These are phyloP conservation scores for Lethenteron reissneri DNA, from an alignment of 2,113 vertebrate genomes.

Conservation along the genomic window DNA sequence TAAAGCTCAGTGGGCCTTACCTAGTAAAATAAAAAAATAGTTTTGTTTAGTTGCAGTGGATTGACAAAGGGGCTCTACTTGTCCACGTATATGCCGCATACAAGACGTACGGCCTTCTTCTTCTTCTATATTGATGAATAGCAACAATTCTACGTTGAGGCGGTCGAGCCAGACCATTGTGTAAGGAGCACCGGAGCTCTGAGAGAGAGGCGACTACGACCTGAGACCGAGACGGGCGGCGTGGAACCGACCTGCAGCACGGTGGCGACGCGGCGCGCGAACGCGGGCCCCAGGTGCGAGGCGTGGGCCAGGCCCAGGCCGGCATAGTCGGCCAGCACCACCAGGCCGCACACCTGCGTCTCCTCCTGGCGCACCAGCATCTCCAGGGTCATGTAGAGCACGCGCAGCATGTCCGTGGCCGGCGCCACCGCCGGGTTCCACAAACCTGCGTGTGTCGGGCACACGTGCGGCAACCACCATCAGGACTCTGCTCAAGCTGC, in stretches of 20 bases:
- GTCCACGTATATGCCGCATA: no score
- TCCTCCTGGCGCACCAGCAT: slow-evolving; percentile 92
- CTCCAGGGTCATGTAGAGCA: slow-evolving; percentile 81
- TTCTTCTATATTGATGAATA: no score
- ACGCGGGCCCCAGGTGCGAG: slow-evolving; percentile 84
- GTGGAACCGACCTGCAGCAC: slow-evolving; percentile 56
- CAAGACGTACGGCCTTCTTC: no score
- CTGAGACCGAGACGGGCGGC: no score
- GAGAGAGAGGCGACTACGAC: no score
- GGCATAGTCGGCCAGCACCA: slow-evolving; percentile 84
- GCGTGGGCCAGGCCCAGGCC: slow-evolving; percentile 90
- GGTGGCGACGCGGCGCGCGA: slow-evolving; percentile 89
- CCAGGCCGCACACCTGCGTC: slow-evolving; percentile 86
- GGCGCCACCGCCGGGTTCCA: slow-evolving; percentile 81
- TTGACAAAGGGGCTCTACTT: no score
- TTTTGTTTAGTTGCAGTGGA: no score
- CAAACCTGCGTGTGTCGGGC: slow-evolving; percentile 36
- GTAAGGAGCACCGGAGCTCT: no score
- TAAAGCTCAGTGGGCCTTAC: no score
- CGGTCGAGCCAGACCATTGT: no score
- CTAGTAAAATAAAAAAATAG: no score
- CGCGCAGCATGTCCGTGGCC: slow-evolving; percentile 84
- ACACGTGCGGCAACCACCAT: neutral
- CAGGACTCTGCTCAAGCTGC: neutral
- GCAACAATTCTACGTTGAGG: no score